Evolutionary conservation across 92 coral and sea anemone species (phyloP), one percentile per base, ranked within the genome.

Genomic region (Pocillopora meandrina): DNA sequence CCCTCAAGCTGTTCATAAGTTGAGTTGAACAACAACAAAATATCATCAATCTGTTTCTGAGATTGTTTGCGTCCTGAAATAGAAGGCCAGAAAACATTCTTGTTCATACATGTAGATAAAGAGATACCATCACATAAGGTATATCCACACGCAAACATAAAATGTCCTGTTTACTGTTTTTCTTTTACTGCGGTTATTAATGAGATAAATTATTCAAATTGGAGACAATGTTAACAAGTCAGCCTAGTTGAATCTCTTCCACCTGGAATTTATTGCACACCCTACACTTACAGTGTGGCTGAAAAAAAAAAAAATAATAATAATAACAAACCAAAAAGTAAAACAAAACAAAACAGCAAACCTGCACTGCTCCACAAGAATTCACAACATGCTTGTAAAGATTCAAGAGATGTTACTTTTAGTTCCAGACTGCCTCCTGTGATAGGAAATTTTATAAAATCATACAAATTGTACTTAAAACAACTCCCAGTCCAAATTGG

Each of bases 341-440:
- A 16, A 76, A 33, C 2, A 61, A 61, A 18, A 19, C 55, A 21
- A 17, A 31, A 31, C 19, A 31, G 72, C 85, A 56, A 1, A 96
- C 98, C 98, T 75, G 92, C 75, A 36, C 89, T 86, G 18, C 95
- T 95, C 99, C 99, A 97, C 13, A 97, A 82, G 88, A 97, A 97
- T 31, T 95, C 93, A 70, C 89, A 89, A 70, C 99, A 97, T 42
- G 90, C 96, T 85, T 97, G 97, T 59, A 97, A 82, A 13, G 95
- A 74, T 66, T 95, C 98, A 86, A 97, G 74, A 58, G 98, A 91
- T 23, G 87, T 78, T 34, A 94, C 92, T 18, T 87, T 97, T 66
- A 97, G 91, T 77, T 92, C 95, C 52, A 95, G 86, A 83, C 98
- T 92, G 6, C 90, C 85, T 36, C 95, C 99, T 97, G 61, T 8